Evolutionary conservation across 2,113 vertebrate species (phyloP), one percentile per base, ranked within the genome.

Genomic region (Megaptera novaeangliae): DNA sequence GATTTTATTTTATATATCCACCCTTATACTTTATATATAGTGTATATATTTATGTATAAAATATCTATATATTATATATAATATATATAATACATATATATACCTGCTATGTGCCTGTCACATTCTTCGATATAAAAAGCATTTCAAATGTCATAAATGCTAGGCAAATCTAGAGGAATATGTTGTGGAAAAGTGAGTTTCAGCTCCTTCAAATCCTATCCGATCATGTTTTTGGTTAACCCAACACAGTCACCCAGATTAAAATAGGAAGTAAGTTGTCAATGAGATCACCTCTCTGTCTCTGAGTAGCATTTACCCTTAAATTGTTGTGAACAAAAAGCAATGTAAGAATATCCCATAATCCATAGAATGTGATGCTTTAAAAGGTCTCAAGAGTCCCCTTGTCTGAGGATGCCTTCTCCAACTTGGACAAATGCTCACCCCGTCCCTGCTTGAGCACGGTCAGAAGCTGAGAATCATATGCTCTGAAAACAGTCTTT

Each of bases 1-100:
- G 4, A 82, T 75, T 75, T 87, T 88, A 68, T 87, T 87, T 97
- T 77, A 91, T 59, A 93, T 86, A 29, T 63, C 23, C 34, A 96
- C 72, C 17, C 78, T 81, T 64, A 34, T 2, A 87, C 68, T 49
- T 94, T 92, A 57, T n/a, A 83, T 52, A n/a, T 69, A 84, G 3
- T 39, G 36, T 61, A 23, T 34, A 88, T 49, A 75, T 23, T 55
- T 94, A 39, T 61, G 69, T 41, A 49, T 61, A 49, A 82, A 71
- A 64, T 69, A 86, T 71, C 15, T 80, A 39, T 63, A 69, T 27
- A 61, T 25, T 52, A 41, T 61, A n/a, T 18, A 25, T 36, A 69
- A 1, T 31, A 74, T n/a, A 69, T 18, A 78, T 49, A 57, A 66
- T 17, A 59, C 8, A 39, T 41, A 41, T 44, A 41, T 27, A 52